These are phyloP conservation scores for Balearica regulorum DNA, from an alignment of 2,797 vertebrate genomes.

Conservation along the genomic window DNA sequence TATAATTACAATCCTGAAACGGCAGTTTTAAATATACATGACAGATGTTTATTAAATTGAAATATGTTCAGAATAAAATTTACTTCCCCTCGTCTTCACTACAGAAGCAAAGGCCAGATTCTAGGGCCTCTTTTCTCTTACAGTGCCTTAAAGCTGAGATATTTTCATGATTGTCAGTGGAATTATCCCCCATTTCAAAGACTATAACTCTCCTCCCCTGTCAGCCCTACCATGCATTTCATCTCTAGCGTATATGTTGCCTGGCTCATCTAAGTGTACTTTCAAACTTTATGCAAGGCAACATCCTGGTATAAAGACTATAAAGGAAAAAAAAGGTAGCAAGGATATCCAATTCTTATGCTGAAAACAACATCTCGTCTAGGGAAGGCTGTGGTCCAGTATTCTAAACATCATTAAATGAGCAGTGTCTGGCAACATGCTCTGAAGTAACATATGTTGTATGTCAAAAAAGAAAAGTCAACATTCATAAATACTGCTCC, in stretches of 20 bases:
- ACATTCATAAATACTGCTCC: not conserved
- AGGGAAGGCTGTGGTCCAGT: not conserved
- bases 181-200: not conserved
- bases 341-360: not conserved
- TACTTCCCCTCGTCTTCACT: not conserved
- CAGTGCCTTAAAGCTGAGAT: not conserved
- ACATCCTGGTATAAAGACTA: not conserved
- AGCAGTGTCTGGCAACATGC: not conserved
- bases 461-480: not conserved
- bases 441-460: not conserved
- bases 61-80: constrained; percentile 14
- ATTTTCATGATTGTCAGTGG: not conserved
- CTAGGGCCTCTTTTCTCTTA: not conserved
- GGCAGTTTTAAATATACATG: constrained; percentile 66
- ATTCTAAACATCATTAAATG: not conserved
- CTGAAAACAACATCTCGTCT: not conserved
- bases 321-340: not conserved
- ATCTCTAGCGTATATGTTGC: fast-evolving
- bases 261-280: not conserved
- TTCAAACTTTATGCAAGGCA: not conserved
- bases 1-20: constrained; percentile 68
- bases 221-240: not conserved
- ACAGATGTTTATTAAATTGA: constrained; percentile 70
- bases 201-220: not conserved
- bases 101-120: not conserved